These are phyloP conservation scores for Centropus unirufus DNA, from an alignment of 2,113 vertebrate genomes.

Conservation along the genomic window DNA sequence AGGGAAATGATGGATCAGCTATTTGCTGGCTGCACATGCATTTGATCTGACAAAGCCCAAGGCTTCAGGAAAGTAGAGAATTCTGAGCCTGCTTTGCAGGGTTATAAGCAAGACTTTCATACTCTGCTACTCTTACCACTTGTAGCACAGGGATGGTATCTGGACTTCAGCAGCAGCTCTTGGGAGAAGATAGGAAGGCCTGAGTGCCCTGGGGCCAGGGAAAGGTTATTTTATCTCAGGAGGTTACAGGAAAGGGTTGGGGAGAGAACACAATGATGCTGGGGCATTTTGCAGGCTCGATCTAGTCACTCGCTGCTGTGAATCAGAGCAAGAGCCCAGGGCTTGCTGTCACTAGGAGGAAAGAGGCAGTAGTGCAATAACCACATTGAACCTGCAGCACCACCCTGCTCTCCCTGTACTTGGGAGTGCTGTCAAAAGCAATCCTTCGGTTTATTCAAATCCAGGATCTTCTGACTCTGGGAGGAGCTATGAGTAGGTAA, in stretches of 20 bases:
- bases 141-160: neutral
- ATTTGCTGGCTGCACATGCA: neutral
- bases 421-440: neutral
- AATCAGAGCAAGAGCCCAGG: neutral
- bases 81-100: neutral
- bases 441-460: neutral
- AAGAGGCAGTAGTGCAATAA: neutral
- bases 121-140: neutral
- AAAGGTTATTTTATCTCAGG: neutral
- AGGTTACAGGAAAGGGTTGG: neutral
- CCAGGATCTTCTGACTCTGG: neutral
- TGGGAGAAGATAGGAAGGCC: neutral
- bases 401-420: neutral
- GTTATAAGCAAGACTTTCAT: neutral
- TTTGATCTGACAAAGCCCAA: neutral
- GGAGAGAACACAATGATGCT: neutral
- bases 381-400: neutral
- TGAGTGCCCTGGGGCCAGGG: neutral
- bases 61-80: neutral
- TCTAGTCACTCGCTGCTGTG: neutral
- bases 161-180: neutral
- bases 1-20: neutral
- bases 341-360: neutral
- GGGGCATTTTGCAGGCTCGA: neutral
- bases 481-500: neutral